Evolutionary conservation across 1,140 invertebrate species (phyloP).

Genomic region (Pseudachorutes palmiensis): DNA sequence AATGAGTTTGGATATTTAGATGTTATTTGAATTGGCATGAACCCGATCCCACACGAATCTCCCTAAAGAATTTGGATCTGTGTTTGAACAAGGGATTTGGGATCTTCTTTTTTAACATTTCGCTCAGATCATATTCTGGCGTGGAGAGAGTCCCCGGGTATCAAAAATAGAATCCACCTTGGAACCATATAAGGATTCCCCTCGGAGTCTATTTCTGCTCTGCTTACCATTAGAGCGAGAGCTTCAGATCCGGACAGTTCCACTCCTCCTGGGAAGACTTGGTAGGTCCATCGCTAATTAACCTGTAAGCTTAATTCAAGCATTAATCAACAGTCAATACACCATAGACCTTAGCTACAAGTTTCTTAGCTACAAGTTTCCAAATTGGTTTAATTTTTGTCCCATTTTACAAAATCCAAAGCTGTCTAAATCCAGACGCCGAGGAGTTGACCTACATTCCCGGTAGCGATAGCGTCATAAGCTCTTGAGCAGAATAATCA

Average conservation of each 20-base stretch:
- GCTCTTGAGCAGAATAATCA: too few relatives aligned
- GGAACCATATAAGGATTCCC: conserved; percentile 32
- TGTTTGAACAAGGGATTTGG: neutral
- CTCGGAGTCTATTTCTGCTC: conserved; percentile 33
- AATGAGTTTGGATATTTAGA: too few relatives aligned
- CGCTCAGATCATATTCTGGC: conserved; percentile 14
- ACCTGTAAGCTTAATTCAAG: neutral
- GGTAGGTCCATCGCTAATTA: conserved; percentile 27
- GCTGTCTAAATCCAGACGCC: too few relatives aligned
- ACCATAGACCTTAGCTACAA: neutral
- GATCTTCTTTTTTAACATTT: conserved; percentile 2
- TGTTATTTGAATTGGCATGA: too few relatives aligned
- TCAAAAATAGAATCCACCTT: conserved; percentile 36
- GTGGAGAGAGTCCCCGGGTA: conserved; percentile 11
- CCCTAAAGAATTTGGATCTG: conserved; percentile 5
- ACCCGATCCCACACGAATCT: neutral
- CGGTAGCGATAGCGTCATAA: too few relatives aligned
- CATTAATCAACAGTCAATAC: neutral
- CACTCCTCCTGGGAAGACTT: conserved; percentile 29
- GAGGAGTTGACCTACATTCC: too few relatives aligned
- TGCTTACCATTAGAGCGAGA: conserved; percentile 25
- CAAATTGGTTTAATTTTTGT: too few relatives aligned
- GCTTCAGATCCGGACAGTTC: conserved; percentile 29
- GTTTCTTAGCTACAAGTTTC: too few relatives aligned
- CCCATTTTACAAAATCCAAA: too few relatives aligned